These are phyloP conservation scores for Beaufortia kweichowensis DNA, from an alignment of 2,113 vertebrate species.

Conservation along the genomic window DNA sequence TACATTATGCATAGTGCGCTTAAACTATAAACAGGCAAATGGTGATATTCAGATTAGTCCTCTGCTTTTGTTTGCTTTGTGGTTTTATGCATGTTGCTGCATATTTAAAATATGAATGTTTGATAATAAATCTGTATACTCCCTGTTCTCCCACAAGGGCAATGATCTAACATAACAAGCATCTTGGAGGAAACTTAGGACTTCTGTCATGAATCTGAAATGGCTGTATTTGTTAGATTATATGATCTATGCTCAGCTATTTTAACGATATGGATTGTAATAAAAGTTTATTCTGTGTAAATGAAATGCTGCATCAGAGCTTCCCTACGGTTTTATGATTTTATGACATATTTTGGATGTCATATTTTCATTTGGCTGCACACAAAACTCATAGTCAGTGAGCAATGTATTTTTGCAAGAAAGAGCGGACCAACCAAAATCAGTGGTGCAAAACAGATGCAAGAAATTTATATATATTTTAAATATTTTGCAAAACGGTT, in stretches of 20 bases:
- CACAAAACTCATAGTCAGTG: too few relatives aligned
- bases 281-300: not conserved
- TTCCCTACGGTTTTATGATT: not conserved
- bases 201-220: not conserved
- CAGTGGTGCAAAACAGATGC: not conserved
- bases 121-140: not conserved
- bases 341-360: not conserved
- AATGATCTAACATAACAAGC: not conserved
- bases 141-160: not conserved
- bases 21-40: slow-evolving; percentile 20
- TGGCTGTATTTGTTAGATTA: too few relatives aligned
- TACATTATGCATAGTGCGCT: not conserved
- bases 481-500: too few relatives aligned
- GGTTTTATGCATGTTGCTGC: not conserved
- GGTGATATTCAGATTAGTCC: slow-evolving; percentile 5
- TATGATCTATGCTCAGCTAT: too few relatives aligned
- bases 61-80: not conserved
- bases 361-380: too few relatives aligned
- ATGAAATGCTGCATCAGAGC: not conserved
- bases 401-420: too few relatives aligned
- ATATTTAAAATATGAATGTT: not conserved
- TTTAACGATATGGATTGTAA: too few relatives aligned
- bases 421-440: too few relatives aligned
- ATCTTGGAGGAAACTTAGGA: not conserved
- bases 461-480: too few relatives aligned